These are phyloP conservation scores for Pteruthius melanotis DNA, from an alignment of 2,113 vertebrate species.

Conservation along the genomic window DNA sequence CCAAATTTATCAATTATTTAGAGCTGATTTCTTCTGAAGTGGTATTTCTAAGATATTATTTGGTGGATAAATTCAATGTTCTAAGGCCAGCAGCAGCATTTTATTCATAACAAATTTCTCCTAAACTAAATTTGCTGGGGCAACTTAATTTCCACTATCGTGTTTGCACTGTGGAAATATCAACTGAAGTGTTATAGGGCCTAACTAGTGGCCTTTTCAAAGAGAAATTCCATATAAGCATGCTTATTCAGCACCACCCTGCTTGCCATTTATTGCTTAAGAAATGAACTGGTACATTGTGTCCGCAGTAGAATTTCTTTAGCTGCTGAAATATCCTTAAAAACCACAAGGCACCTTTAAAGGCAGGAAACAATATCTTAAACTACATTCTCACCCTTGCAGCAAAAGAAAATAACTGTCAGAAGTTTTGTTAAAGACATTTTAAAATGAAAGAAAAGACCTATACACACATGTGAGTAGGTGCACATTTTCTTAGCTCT, in stretches of 20 bases:
- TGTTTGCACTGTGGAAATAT: constrained; percentile 82
- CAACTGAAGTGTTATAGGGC: constrained; percentile 74
- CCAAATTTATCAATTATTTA: constrained; percentile 96
- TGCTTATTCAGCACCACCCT: constrained; percentile 82
- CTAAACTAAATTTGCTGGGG: constrained; percentile 90
- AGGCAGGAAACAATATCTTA: constrained; percentile 69
- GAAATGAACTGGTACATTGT: constrained; percentile 70
- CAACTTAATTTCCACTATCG: constrained; percentile 92
- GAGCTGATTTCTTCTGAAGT: constrained; percentile 92
- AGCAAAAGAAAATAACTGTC: constrained; percentile 63
- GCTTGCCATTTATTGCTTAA: constrained; percentile 76
- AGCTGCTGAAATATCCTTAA: constrained; percentile 61
- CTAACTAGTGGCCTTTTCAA: constrained; percentile 79
- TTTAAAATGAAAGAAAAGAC: constrained; percentile 45
- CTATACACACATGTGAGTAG: not conserved
- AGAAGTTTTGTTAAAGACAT: constrained; percentile 65
- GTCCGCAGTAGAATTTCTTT: constrained; percentile 56
- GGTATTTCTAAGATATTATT: constrained; percentile 91
- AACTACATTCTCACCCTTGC: constrained; percentile 46
- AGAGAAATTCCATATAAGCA: constrained; percentile 79
- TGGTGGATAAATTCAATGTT: constrained; percentile 95
- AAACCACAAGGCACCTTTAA: constrained; percentile 60
- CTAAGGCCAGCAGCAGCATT: constrained; percentile 78
- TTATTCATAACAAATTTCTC: constrained; percentile 91
- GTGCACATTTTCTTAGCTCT: not conserved